These are phyloP conservation scores for Hydropotes inermis DNA, from an alignment of 2,113 vertebrate genomes.

Conservation along the genomic window DNA sequence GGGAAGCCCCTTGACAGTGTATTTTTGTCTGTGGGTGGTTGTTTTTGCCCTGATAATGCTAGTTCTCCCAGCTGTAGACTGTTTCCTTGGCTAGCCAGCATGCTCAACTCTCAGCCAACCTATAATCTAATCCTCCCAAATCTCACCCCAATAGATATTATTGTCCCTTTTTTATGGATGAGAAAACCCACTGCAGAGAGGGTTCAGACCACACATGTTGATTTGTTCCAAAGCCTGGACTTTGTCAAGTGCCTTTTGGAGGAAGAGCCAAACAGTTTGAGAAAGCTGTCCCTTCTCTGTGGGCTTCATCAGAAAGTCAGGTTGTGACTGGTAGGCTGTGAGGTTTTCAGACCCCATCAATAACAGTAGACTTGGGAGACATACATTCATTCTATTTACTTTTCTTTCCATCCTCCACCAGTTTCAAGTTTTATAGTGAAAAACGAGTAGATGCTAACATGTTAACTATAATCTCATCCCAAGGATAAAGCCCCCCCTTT, in stretches of 20 bases:
- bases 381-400: background rate
- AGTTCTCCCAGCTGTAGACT: fast-evolving
- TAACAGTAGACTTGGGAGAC: too few species aligned
- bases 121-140: fast-evolving
- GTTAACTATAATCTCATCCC: background rate
- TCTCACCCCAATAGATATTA: background rate
- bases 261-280: fast-evolving
- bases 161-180: background rate
- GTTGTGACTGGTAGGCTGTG: too few species aligned
- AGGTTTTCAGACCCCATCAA: fast-evolving
- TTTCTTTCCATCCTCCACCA: background rate
- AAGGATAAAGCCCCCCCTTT: background rate
- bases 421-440: background rate
- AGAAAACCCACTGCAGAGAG: background rate
- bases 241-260: background rate
- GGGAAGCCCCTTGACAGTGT: background rate
- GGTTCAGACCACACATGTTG: background rate
- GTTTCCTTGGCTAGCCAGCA: background rate
- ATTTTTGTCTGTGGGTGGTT: background rate
- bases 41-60: fast-evolving
- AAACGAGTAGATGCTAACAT: background rate
- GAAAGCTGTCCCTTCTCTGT: background rate
- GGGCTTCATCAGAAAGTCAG: background rate
- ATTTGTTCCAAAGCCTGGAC: background rate
- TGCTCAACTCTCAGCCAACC: fast-evolving